Evolutionary conservation across 2,113 vertebrate genomes (phyloP).

Genomic region (Alouatta palliata): DNA sequence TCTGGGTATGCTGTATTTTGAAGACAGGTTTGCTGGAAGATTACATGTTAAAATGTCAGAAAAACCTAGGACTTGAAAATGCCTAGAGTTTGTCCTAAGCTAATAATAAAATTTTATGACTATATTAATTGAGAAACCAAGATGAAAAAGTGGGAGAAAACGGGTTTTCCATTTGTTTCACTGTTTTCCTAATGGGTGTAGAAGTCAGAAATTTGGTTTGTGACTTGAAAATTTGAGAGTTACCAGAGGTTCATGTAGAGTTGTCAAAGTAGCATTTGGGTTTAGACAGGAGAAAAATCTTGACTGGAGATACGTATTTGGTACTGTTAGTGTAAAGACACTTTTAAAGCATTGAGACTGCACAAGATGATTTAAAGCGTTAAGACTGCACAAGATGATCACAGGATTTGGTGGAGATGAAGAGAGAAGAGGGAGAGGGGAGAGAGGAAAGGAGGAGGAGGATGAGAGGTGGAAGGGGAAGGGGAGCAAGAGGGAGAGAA

Average conservation of each 20-base stretch:
- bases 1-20: background rate
- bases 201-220: background rate
- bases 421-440: background rate
- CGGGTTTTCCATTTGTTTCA: background rate
- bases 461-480: too few species aligned
- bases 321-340: background rate
- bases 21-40: background rate
- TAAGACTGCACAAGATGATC: background rate
- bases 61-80: background rate
- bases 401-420: background rate
- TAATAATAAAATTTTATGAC: background rate
- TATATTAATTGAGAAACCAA: background rate
- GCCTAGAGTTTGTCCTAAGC: background rate
- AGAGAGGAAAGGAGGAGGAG: too few species aligned
- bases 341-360: background rate
- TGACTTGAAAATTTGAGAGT: background rate
- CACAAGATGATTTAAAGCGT: background rate
- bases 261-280: background rate
- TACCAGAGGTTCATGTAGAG: background rate
- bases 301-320: background rate
- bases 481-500: fast-evolving
- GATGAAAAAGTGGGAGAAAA: background rate
- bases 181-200: background rate
- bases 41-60: background rate
- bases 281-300: background rate